Evolutionary conservation across 2,888 invertebrate species (phyloP).

Genomic region (Salpingus planirostris): DNA sequence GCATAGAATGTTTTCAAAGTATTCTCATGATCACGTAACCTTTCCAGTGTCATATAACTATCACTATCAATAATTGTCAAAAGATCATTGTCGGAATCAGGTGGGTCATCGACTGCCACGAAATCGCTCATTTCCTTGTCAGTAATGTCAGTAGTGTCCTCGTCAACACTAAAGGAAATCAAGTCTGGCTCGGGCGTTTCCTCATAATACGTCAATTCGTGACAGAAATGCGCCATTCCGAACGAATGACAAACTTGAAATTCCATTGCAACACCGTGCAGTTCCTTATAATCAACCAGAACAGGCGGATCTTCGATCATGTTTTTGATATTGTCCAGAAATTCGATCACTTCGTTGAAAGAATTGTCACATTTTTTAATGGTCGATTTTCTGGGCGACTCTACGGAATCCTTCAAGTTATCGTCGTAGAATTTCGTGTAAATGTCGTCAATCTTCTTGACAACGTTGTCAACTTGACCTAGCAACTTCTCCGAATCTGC

Average conservation of each 20-base stretch:
- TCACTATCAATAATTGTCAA: too few relatives aligned
- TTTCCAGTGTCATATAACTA: too few relatives aligned
- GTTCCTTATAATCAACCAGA: not conserved
- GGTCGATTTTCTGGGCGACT: constrained; percentile 3
- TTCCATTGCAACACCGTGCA: not conserved
- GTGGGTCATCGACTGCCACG: not conserved
- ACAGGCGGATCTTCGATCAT: not conserved
- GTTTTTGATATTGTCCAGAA: constrained; percentile 5
- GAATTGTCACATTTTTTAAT: not conserved
- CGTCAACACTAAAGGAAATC: too few relatives aligned
- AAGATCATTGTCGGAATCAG: not conserved
- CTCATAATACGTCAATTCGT: too few relatives aligned
- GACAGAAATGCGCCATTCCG: too few relatives aligned
- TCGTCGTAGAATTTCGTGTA: constrained; percentile 23
- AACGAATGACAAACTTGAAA: too few relatives aligned
- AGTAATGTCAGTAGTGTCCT: too few relatives aligned
- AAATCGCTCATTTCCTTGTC: too few relatives aligned
- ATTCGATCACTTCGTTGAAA: constrained; percentile 4
- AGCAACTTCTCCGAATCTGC: constrained; percentile 16
- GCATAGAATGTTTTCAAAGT: constrained; percentile 8
- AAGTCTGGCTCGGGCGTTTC: not conserved
- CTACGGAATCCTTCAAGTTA: too few relatives aligned
- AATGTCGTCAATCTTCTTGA: constrained; percentile 24
- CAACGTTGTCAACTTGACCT: constrained; percentile 23
- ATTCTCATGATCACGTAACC: too few relatives aligned